Percentiles rank a stretch among this genome's conserved stretches.
Conservation (phyloP, 1,140 invertebrate genomes). For the Agrilus planipennis region DNA sequence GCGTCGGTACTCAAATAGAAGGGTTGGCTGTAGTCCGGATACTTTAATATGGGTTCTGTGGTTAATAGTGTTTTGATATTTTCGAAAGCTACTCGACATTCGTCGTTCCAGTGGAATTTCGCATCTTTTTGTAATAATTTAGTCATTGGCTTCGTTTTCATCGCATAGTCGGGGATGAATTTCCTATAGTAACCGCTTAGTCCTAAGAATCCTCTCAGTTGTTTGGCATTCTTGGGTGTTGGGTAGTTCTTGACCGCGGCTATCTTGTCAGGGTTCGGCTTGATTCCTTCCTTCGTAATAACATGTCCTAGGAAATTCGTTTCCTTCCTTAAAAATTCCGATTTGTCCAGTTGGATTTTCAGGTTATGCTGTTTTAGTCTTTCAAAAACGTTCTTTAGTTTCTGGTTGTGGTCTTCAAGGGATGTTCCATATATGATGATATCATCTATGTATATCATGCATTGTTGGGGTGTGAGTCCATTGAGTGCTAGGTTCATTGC, state of each 20-base stretch:
- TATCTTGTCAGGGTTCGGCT: no score
- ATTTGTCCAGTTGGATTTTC: neutral
- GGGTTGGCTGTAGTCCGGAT: constrained; percentile 19
- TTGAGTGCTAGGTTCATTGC: neutral
- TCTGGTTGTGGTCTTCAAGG: neutral
- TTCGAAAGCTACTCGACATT: constrained; percentile 2
- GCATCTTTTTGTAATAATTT: no score
- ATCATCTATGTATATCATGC: neutral
- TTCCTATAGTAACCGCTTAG: no score
- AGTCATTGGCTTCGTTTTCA: no score
- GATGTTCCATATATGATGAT: neutral
- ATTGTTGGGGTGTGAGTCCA: neutral
- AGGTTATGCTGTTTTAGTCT: neutral
- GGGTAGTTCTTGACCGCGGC: no score
- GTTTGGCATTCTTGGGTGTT: no score
- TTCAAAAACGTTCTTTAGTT: neutral
- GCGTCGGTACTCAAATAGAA: constrained; percentile 25
- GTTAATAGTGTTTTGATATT: constrained; percentile 7
- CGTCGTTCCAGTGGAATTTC: no score
- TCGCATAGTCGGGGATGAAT: no score
- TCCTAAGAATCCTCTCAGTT: no score
- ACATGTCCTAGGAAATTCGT: constrained; percentile 11
- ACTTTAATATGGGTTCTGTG: constrained; percentile 9
- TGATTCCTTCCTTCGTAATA: no score
- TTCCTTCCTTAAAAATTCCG: constrained; percentile 6